Conservation (phyloP, 2,888 invertebrate species). For the Ariolimax columbianus region DNA sequence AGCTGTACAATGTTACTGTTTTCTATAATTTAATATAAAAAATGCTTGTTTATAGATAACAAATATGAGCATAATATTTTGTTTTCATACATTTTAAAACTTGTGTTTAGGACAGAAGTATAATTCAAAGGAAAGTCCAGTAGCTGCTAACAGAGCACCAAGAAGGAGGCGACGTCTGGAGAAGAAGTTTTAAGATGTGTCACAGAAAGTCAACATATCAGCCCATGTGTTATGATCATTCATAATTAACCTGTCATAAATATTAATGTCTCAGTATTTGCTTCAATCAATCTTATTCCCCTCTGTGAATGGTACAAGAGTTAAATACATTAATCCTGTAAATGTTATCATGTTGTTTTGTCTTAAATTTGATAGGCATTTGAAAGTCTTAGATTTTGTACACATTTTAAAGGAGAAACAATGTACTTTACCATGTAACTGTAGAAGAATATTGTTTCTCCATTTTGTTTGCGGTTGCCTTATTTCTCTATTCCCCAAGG, state of each 20-base stretch:
- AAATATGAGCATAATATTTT: not conserved
- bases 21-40: not conserved
- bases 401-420: too few relatives aligned
- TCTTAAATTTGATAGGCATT: too few relatives aligned
- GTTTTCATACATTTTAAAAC: not conserved
- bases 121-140: conserved; percentile 13
- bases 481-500: too few relatives aligned
- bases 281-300: too few relatives aligned
- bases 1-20: not conserved
- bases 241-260: not conserved
- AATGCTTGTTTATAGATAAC: not conserved
- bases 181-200: conserved; percentile 22
- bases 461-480: too few relatives aligned
- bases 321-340: too few relatives aligned
- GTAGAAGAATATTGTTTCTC: too few relatives aligned
- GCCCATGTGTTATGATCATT: not conserved
- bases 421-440: too few relatives aligned
- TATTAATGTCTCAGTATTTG: not conserved
- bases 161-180: conserved; percentile 20
- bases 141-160: conserved; percentile 14
- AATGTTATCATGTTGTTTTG: too few relatives aligned
- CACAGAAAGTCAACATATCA: not conserved
- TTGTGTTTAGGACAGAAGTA: not conserved
- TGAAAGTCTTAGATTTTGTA: too few relatives aligned
- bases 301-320: too few relatives aligned